These are phyloP conservation scores for Garra rufa DNA, from an alignment of 2,113 vertebrate genomes.

Conservation along the genomic window DNA sequence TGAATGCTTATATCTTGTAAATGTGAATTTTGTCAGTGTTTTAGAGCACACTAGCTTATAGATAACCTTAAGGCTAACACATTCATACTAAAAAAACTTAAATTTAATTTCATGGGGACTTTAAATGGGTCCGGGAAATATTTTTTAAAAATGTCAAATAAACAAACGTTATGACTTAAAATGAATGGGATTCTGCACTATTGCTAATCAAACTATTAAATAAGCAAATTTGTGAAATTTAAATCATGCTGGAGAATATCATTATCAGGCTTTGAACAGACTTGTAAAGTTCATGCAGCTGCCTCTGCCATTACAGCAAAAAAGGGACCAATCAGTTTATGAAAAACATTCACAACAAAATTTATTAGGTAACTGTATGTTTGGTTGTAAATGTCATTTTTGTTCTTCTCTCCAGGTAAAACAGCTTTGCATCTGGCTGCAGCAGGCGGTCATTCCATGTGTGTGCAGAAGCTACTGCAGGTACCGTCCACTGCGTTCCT, in stretches of 20 bases:
- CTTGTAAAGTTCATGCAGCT: not conserved
- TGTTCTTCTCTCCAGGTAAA: conserved; percentile 71
- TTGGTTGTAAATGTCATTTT: not conserved
- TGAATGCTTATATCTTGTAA: too few species aligned
- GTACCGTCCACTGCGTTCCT: conserved; percentile 65
- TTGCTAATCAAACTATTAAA: not conserved
- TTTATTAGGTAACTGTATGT: not conserved
- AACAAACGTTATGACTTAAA: not conserved
- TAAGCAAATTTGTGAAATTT: not conserved
- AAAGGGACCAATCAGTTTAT: too few species aligned
- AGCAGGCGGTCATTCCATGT: conserved; percentile 81
- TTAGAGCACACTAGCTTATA: too few species aligned
- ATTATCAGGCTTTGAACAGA: not conserved
- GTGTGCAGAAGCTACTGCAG: conserved; percentile 85
- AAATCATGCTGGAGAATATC: not conserved
- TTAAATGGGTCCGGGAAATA: too few species aligned
- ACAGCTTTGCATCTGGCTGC: conserved; percentile 84
- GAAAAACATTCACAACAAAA: too few species aligned
- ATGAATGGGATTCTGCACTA: not conserved
- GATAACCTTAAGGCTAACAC: too few species aligned
- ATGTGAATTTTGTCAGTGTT: too few species aligned
- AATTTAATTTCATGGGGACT: too few species aligned
- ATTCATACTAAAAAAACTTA: too few species aligned
- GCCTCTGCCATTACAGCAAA: not conserved
- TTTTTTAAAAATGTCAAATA: not conserved